Conservation (phyloP, 2,797 vertebrate species). For the Borostomias antarcticus region DNA sequence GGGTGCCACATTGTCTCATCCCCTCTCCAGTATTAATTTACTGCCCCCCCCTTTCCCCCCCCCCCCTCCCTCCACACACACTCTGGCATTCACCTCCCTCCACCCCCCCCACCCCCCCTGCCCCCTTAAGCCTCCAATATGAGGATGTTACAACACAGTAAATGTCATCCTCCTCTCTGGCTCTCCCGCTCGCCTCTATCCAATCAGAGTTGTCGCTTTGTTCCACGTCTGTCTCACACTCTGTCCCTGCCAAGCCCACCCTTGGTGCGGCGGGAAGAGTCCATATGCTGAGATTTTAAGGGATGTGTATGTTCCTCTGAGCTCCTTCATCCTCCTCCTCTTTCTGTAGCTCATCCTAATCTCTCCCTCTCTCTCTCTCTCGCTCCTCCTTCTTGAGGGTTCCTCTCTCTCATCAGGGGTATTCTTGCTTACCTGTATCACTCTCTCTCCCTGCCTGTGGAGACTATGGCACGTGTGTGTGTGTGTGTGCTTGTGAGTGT, state of each 20-base stretch:
- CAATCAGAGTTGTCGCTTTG: conserved; percentile 55
- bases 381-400: conserved; percentile 19
- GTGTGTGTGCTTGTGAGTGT: background rate
- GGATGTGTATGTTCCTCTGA: background rate
- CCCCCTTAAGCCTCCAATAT: conserved; percentile 29
- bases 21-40: conserved; percentile 52
- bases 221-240: conserved; percentile 45
- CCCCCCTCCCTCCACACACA: conserved; percentile 7
- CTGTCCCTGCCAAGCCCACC: conserved; percentile 53
- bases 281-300: conserved; percentile 47
- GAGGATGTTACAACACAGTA: conserved; percentile 49
- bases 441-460: conserved; percentile 39
- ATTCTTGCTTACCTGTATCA: conserved; percentile 67
- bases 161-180: conserved; percentile 60
- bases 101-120: background rate
- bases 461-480: conserved; percentile 34
- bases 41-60: conserved; percentile 27
- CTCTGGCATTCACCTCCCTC: no score
- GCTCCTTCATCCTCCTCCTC: conserved; percentile 35
- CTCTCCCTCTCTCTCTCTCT: conserved; percentile 32
- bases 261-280: conserved; percentile 46
- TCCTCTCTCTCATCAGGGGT: conserved; percentile 51
- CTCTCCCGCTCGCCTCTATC: conserved; percentile 50
- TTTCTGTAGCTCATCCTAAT: conserved; percentile 48
- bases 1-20: conserved; percentile 37